Percentiles rank a stretch among this genome's conserved stretches.
Evolutionary conservation across 1,140 invertebrate species (phyloP).

Genomic region (Panulirus ornatus): DNA sequence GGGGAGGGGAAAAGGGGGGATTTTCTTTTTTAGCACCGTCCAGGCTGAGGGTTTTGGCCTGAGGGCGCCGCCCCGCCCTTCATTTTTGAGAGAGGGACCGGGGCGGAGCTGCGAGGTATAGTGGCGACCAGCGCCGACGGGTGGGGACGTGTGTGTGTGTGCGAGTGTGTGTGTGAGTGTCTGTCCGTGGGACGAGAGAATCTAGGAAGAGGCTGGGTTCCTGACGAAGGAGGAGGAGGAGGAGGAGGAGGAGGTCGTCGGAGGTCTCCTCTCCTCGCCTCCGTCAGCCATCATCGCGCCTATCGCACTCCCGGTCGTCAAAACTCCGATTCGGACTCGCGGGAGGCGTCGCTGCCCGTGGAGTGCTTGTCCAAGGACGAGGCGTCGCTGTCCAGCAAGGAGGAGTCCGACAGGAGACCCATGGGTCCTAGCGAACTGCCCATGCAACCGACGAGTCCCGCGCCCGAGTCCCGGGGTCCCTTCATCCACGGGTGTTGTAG

Average conservation of each 20-base stretch:
- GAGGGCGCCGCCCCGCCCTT: conserved; percentile 28
- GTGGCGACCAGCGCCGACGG: conserved; percentile 62
- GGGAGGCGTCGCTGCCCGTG: conserved; percentile 61
- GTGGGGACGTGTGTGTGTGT: background rate
- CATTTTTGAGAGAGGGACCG: conserved; percentile 2
- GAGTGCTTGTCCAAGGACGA: conserved; percentile 74
- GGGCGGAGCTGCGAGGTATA: conserved; percentile 54
- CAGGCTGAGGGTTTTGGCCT: conserved; percentile 30
- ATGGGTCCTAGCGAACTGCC: conserved; percentile 64
- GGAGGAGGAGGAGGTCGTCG: conserved; percentile 55
- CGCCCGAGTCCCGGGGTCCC: conserved; percentile 57
- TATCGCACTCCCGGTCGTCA: conserved; percentile 59
- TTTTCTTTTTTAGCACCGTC: conserved; percentile 46
- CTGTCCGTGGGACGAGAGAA: too few relatives aligned
- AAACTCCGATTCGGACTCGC: conserved; percentile 61
- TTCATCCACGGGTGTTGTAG: conserved; percentile 82
- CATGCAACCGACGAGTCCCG: conserved; percentile 48
- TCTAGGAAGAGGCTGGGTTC: background rate
- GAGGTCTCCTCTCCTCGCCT: too few relatives aligned
- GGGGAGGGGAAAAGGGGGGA: too few relatives aligned
- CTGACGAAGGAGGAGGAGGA: too few relatives aligned
- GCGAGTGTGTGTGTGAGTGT: too few relatives aligned
- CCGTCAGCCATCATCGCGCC: conserved; percentile 5
- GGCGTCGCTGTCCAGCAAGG: conserved; percentile 66
- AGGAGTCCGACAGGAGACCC: conserved; percentile 50